These are phyloP conservation scores for Tiphia femorata DNA, from an alignment of 2,888 invertebrate species.

Conservation along the genomic window DNA sequence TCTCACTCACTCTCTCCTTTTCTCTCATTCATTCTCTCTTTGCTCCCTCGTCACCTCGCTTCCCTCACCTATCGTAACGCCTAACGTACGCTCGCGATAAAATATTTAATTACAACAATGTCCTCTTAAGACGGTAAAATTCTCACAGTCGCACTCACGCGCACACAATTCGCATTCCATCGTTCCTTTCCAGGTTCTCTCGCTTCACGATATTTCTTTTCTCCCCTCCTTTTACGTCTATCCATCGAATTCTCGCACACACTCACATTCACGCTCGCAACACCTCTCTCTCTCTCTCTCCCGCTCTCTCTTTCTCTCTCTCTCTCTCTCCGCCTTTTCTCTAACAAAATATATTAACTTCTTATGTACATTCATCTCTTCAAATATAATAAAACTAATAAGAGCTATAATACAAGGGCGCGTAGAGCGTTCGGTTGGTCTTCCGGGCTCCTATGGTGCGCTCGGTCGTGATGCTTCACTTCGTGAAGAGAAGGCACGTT, in stretches of 20 bases:
- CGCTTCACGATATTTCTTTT: constrained; percentile 1
- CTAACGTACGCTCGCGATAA: too few species aligned
- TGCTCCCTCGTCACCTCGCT: constrained; percentile 5
- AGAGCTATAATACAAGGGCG: constrained; percentile 59
- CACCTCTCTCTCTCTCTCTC: constrained; percentile 6
- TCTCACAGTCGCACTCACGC: background rate
- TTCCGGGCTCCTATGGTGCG: background rate
- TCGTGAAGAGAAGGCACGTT: background rate
- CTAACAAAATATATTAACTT: constrained; percentile 62
- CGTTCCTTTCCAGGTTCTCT: constrained; percentile 5
- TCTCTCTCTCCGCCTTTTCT: constrained; percentile 17
- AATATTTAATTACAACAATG: constrained; percentile 28
- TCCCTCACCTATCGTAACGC: too few species aligned
- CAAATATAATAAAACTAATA: constrained; percentile 54
- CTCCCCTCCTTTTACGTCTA: background rate
- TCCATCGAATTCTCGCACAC: constrained; percentile 5
- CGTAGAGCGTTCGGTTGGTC: constrained; percentile 14
- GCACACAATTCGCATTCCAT: constrained; percentile 7
- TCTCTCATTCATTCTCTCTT: constrained; percentile 6
- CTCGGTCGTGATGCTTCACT: constrained; percentile 2
- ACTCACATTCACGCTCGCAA: too few species aligned
- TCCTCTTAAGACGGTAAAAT: too few species aligned
- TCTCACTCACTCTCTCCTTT: background rate
- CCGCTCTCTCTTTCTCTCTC: constrained; percentile 3
- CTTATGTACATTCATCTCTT: constrained; percentile 57